phyloP scores from a whole-genome alignment of 2,113 vertebrate genomes.

The Meriones unguiculatus region DNA sequence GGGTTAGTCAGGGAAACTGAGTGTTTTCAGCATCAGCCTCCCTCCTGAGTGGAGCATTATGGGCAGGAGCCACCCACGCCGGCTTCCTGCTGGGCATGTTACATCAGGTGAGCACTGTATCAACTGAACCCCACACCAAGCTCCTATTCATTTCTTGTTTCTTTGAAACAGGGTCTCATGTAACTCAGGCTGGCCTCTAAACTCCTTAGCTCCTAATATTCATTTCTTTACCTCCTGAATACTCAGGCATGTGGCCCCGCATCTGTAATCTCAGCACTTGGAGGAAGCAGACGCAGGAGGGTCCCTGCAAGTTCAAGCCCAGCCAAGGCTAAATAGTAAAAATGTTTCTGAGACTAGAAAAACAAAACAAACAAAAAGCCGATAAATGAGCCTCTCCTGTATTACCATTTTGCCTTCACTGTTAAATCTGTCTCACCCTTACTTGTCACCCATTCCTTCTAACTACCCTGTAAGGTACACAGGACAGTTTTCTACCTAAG shows the following conservation, averaged over 20 bases:
- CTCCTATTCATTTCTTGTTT: neutral
- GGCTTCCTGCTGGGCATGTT: neutral
- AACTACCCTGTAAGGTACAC: neutral
- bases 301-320: neutral
- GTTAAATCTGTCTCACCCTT: neutral
- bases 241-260: neutral
- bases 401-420: constrained; percentile 6
- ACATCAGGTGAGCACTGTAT: neutral
- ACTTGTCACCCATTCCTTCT: neutral
- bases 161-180: neutral
- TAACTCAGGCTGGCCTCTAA: neutral
- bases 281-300: neutral
- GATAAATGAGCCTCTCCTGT: neutral
- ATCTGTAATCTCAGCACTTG: neutral
- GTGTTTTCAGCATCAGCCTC: neutral
- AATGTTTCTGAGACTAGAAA: neutral
- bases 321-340: neutral
- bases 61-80: too few relatives aligned
- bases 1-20: neutral
- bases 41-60: neutral
- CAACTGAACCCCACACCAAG: neutral
- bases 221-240: neutral
- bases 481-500: neutral
- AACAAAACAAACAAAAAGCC: neutral
- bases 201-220: neutral